A percentile compares a stretch with the other conserved stretches of the same genome.
These are phyloP conservation scores for Eunapius fragilis DNA, from an alignment of 37 sponge, comb jelly and placozoan species.

Conservation along the genomic window DNA sequence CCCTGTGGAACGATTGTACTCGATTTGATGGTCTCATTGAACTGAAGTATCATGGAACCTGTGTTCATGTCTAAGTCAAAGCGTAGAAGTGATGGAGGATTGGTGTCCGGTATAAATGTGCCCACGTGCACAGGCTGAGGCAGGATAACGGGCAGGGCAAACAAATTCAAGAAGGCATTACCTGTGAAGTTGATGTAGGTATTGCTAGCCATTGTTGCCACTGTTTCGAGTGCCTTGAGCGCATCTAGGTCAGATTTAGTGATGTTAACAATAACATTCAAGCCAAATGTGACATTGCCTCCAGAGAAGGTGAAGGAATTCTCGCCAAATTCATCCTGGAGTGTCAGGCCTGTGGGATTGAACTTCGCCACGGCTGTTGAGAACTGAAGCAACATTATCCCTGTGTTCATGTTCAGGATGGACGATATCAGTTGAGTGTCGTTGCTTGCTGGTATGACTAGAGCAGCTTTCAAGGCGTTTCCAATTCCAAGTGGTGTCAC, in stretches of 20 bases:
- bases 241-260: slow-evolving; percentile 52
- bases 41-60: slow-evolving; percentile 53
- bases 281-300: slow-evolving; percentile 28
- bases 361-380: slow-evolving; percentile 46
- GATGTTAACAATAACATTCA: slow-evolving; percentile 37
- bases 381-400: slow-evolving; percentile 64
- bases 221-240: slow-evolving; percentile 54
- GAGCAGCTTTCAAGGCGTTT: slow-evolving; percentile 57
- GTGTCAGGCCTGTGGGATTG: slow-evolving; percentile 22
- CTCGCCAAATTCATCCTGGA: slow-evolving; percentile 64
- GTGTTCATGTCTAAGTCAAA: slow-evolving; percentile 65
- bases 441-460: slow-evolving; percentile 69
- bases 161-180: slow-evolving; percentile 36
- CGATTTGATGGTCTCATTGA: slow-evolving; percentile 62
- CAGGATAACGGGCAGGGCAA: slow-evolving; percentile 45
- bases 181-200: slow-evolving; percentile 64
- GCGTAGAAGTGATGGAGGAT: slow-evolving; percentile 40
- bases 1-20: slow-evolving; percentile 39
- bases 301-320: slow-evolving; percentile 50
- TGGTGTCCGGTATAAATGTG: slow-evolving; percentile 44
- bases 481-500: slow-evolving; percentile 57
- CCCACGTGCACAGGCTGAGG: slow-evolving; percentile 62
- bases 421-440: slow-evolving; percentile 66
- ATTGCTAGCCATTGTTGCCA: slow-evolving; percentile 60
- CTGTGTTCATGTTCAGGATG: slow-evolving; percentile 81